Evolutionary conservation across 1,140 invertebrate genomes (phyloP), one percentile per base, ranked within the genome.

Genomic region (Neodiprion virginianus): DNA sequence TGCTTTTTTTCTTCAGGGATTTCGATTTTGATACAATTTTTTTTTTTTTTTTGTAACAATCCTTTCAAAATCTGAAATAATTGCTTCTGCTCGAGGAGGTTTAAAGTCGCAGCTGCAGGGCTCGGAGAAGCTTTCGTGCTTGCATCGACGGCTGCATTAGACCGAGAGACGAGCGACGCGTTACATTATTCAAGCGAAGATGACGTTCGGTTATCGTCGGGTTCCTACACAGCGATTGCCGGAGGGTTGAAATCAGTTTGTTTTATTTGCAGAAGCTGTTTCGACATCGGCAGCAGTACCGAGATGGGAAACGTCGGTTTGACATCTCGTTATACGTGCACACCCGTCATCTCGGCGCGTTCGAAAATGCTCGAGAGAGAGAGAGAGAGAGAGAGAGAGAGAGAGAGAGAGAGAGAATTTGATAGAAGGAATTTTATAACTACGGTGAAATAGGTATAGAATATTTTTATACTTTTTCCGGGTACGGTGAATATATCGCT

Each of bases 161-260:
- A 40, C 28, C 28, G 28, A 40, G 28, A 40, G 28, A 40, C 28
- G 28, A 61, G 53, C 53, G 53, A 61, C 11, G n/a, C 11, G 11
- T 12, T 61, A 17, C 53, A 61, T 61, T 61, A 61, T 61, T 61
- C 53, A 61, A 61, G 11, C 53, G n/a, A 40, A 48, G 21, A 23
- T 67, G 67, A 67, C 67, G 72, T 67, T 12, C 23, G 28, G 47
- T 73, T 48, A 73, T 21, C 72, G 66, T 67, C 49, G 23, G 66
- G 50, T 66, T 48, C 67, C 67, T 66, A 67, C 23, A 72, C 40
- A 72, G 50, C 21, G 17, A 40, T 48, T 9, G n/a, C 53, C 28
- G 14, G 21, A 11, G 11, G 7, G 11, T 69, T 23, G 40, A 69
- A 23, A 7, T 12, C 11, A 7, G 40, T 23, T 12, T 47, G 23